phyloP scores from a whole-genome alignment of 2,797 vertebrate genomes.

The Ceryle rudis region DNA sequence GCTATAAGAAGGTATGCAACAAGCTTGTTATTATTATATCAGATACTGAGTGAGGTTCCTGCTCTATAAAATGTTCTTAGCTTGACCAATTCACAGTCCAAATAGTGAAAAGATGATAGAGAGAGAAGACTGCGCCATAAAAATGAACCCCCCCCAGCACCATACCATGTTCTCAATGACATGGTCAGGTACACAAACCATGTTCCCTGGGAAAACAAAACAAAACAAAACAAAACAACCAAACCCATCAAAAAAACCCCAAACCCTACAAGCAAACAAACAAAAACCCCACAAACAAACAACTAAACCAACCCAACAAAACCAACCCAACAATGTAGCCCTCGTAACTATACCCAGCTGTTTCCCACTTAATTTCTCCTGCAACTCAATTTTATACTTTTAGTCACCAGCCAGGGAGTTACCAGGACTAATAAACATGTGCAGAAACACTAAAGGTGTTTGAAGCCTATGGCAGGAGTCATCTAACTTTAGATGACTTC shows the following conservation, averaged over 20 bases:
- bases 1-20: not conserved
- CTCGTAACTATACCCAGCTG: not conserved
- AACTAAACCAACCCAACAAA: not conserved
- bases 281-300: no score
- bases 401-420: not conserved
- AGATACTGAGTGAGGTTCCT: not conserved
- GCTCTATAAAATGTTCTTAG: not conserved
- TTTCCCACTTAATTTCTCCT: not conserved
- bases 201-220: not conserved
- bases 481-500: not conserved
- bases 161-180: not conserved
- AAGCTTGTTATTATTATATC: not conserved
- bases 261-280: no score
- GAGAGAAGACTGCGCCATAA: not conserved
- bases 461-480: not conserved
- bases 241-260: no score
- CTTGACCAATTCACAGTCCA: not conserved
- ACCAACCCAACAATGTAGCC: not conserved
- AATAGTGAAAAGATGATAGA: not conserved
- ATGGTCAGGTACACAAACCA: not conserved
- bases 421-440: not conserved
- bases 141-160: not conserved
- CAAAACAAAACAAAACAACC: no score
- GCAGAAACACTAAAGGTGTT: not conserved
- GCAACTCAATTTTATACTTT: not conserved